phyloP scores from a whole-genome alignment of 2,113 vertebrate genomes.

The Prochilodus magdalenae region DNA sequence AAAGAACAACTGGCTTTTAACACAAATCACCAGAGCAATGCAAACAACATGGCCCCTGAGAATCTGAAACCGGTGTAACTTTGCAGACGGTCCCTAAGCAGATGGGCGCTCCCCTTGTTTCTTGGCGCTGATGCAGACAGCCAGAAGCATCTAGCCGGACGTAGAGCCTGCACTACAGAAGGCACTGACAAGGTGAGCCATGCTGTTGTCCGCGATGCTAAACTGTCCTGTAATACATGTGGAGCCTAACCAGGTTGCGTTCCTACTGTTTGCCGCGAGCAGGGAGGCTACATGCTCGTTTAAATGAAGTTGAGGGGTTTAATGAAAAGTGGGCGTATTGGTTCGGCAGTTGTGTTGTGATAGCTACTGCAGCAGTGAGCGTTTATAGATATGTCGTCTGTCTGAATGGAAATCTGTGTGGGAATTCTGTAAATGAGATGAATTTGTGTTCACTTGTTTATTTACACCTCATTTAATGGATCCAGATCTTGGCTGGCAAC shows the following conservation, averaged over 20 bases:
- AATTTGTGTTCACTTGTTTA: not conserved
- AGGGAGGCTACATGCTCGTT: not conserved
- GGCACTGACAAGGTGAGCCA: constrained; percentile 51
- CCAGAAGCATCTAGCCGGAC: constrained; percentile 56
- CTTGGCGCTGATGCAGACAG: constrained; percentile 65
- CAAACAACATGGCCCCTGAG: not conserved
- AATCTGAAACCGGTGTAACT: constrained; percentile 63
- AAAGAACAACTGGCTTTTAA: too few relatives aligned
- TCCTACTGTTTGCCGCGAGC: not conserved
- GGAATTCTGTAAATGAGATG: not conserved
- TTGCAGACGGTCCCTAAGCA: constrained; percentile 78
- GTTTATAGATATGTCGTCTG: not conserved
- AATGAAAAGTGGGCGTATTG: constrained; percentile 49
- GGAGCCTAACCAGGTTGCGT: not conserved
- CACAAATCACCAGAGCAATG: not conserved
- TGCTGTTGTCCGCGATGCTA: not conserved
- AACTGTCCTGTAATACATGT: not conserved
- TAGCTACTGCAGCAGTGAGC: constrained; percentile 44
- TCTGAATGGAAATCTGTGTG: not conserved
- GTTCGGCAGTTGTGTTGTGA: constrained; percentile 45
- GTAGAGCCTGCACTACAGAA: constrained; percentile 36
- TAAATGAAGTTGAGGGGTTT: constrained; percentile 34
- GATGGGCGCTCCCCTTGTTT: constrained; percentile 62
- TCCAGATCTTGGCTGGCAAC: not conserved
- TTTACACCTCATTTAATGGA: not conserved